Evolutionary conservation across 2,888 invertebrate species (phyloP), one percentile per base, ranked within the genome.

Genomic region (Andrena chrysosceles): DNA sequence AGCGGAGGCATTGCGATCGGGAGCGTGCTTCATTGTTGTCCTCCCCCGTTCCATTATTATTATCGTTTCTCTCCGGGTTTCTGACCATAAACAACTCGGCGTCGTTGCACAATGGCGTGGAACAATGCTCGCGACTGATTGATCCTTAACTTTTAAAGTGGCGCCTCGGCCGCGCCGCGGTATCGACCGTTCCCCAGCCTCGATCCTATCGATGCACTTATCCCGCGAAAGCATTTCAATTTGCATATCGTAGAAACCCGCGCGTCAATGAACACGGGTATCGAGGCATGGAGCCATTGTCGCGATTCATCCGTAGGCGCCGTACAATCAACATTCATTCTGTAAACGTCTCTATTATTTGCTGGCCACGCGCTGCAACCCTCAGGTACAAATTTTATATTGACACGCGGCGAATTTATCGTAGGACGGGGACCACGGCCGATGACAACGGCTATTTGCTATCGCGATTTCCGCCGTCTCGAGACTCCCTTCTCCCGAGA

Each of bases 101-200:
- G 69, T 29, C 67, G 79, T 73, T 52, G 83, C 77, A 83, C 83
- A 83, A 83, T 83, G 59, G 54, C n/a, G 6, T 48, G 68, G 70
- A 83, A 83, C 83, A 83, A 83, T 83, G 59, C 63, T 26, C 20
- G 49, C 71, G 77, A 70, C 83, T 83, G 83, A 83, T 83, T 83
- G 83, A 83, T 83, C 83, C 83, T 82, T 83, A 83, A 83, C 83
- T 83, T 83, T 83, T 83, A 76, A 83, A 83, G 77, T 77, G 72
- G 66, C 76, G 70, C 49, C 52, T n/a, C 29, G 56, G 35, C 26
- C 35, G 59, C 60, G n/a, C 10, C 54, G 35, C 66, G 42, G 72
- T 62, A 60, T 74, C 49, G 71, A 52, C 13, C 52, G 35, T 23
- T 10, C 23, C 23, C 35, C 52, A 13, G 29, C 23, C 42, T 26